Evolutionary conservation across 2,888 invertebrate species (phyloP).

Genomic region (Cephalotes varians): DNA sequence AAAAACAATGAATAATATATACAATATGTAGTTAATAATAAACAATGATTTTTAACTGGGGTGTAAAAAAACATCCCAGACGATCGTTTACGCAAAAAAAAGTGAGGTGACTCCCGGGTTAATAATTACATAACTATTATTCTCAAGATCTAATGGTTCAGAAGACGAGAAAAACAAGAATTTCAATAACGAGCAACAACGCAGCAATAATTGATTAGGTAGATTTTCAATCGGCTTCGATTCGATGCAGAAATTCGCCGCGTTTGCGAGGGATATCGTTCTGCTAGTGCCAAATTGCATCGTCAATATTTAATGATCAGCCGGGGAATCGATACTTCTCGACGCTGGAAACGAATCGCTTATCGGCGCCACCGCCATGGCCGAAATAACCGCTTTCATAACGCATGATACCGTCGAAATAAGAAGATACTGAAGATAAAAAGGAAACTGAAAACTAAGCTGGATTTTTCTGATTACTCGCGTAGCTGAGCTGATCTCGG

Average conservation of each 20-base stretch:
- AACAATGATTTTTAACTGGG: too few relatives aligned
- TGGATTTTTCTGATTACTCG: neutral
- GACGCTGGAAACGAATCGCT: slow-evolving; percentile 43
- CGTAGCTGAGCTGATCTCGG: neutral
- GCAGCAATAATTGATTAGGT: slow-evolving; percentile 33
- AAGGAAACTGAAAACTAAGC: slow-evolving; percentile 25
- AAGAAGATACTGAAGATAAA: slow-evolving; percentile 22
- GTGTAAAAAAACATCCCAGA: too few relatives aligned
- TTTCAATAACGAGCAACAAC: neutral
- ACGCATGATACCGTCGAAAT: slow-evolving; percentile 3
- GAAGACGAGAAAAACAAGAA: neutral
- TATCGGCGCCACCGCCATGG: slow-evolving; percentile 7
- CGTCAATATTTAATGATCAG: slow-evolving; percentile 60
- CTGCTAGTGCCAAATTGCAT: slow-evolving; percentile 57
- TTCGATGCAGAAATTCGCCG: slow-evolving; percentile 37
- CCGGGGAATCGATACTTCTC: slow-evolving; percentile 51
- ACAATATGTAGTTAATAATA: too few relatives aligned
- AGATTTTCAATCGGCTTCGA: slow-evolving; percentile 44
- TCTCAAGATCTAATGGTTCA: neutral
- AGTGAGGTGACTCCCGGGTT: too few relatives aligned
- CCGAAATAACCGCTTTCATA: slow-evolving; percentile 47
- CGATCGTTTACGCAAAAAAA: too few relatives aligned
- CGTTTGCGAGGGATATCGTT: slow-evolving; percentile 43
- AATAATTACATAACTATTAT: neutral
- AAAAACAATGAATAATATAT: too few relatives aligned